Evolutionary conservation across 2,113 vertebrate species (phyloP).

Genomic region (Plotosus lineatus): DNA sequence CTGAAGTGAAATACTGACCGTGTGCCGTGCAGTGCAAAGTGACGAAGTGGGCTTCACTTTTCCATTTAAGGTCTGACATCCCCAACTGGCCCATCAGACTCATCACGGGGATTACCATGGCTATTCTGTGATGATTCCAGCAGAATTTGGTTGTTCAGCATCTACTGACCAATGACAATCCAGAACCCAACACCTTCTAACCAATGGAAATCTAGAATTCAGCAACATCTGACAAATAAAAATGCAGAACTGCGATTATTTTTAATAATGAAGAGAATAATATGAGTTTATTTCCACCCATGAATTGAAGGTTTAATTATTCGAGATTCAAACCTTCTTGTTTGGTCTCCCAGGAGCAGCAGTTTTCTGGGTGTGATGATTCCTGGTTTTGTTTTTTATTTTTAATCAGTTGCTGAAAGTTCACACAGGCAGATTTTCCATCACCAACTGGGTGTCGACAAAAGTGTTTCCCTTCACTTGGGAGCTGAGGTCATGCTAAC

Average conservation of each 20-base stretch:
- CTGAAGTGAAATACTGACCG: not conserved
- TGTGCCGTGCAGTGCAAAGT: not conserved
- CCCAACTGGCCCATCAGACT: too few relatives aligned
- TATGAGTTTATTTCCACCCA: not conserved
- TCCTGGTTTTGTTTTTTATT: slow-evolving; percentile 62
- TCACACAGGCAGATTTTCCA: slow-evolving; percentile 75
- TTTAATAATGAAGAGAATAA: too few relatives aligned
- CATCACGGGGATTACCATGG: too few relatives aligned
- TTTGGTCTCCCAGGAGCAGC: not conserved
- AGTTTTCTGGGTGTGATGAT: not conserved
- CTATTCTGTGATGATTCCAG: too few relatives aligned
- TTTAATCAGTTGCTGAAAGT: slow-evolving; percentile 77
- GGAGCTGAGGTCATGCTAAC: slow-evolving; percentile 52
- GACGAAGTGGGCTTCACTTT: not conserved
- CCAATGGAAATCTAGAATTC: not conserved
- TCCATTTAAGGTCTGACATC: too few relatives aligned
- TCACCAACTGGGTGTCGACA: slow-evolving; percentile 70
- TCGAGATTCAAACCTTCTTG: not conserved
- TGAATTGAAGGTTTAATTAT: not conserved
- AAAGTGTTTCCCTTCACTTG: slow-evolving; percentile 72
- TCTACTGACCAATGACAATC: too few relatives aligned
- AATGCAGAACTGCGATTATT: too few relatives aligned
- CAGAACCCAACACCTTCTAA: not conserved
- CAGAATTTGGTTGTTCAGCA: too few relatives aligned
- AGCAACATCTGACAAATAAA: too few relatives aligned